Evolutionary conservation across 2,797 vertebrate species (phyloP).

Genomic region (Sciurus carolinensis): DNA sequence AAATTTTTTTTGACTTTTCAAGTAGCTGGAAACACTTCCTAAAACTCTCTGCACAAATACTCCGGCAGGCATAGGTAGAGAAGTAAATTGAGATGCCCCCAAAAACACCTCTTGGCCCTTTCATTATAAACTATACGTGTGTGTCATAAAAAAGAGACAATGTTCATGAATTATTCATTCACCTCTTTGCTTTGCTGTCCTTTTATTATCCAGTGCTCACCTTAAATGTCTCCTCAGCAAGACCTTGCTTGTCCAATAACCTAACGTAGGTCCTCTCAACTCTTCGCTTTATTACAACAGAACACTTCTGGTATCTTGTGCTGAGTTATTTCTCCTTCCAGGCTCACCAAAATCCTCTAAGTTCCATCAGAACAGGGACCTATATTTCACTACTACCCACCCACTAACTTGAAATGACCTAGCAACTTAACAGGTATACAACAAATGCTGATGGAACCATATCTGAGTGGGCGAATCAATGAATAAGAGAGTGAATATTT

Average conservation of each 20-base stretch:
- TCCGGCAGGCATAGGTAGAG: neutral
- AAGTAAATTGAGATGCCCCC: neutral
- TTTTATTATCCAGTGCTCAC: neutral
- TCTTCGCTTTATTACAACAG: neutral
- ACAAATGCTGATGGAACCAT: neutral
- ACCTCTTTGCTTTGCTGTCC: neutral
- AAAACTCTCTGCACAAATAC: neutral
- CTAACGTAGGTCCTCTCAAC: neutral
- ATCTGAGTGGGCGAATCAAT: neutral
- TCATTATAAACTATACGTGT: neutral
- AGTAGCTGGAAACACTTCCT: neutral
- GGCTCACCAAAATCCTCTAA: neutral
- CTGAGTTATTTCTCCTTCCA: neutral
- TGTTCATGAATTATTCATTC: conserved; percentile 24
- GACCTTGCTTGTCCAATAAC: neutral
- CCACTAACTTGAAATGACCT: neutral
- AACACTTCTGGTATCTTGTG: neutral
- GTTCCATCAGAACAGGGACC: neutral
- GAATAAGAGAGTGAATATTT: neutral
- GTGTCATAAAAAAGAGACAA: conserved; percentile 24
- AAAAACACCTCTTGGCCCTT: neutral
- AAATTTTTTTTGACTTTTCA: neutral
- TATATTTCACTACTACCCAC: neutral
- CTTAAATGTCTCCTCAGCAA: neutral
- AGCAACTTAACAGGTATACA: neutral